Evolutionary conservation across 2,888 invertebrate genomes (phyloP).

Genomic region (Dicyrtoma fusca): DNA sequence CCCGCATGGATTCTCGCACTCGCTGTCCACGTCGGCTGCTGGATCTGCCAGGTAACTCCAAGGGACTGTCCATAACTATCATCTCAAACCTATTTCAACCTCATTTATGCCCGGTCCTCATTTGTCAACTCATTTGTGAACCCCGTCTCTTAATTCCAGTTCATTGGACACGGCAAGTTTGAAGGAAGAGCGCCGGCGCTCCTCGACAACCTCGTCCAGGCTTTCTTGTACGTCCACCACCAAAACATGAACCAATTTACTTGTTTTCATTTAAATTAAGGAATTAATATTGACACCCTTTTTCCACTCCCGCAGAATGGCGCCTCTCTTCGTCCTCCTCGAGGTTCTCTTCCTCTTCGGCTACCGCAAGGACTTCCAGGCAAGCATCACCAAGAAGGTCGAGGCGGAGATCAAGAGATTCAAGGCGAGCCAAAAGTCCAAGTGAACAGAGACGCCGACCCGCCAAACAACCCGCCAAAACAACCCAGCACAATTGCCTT

Average conservation of each 20-base stretch:
- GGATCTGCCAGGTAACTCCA: constrained; percentile 53
- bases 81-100: too few species aligned
- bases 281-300: too few species aligned
- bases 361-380: constrained; percentile 54
- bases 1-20: constrained; percentile 49
- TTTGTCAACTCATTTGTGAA: too few species aligned
- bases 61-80: too few species aligned
- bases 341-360: constrained; percentile 55
- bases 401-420: constrained; percentile 47
- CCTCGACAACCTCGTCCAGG: constrained; percentile 55
- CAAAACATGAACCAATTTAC: too few species aligned
- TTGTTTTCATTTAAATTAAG: too few species aligned
- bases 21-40: constrained; percentile 46
- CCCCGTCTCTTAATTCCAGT: constrained; percentile 38
- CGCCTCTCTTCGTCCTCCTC: constrained; percentile 55
- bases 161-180: constrained; percentile 56
- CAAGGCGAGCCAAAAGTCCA: constrained; percentile 28
- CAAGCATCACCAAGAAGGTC: constrained; percentile 46
- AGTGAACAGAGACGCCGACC: too few species aligned
- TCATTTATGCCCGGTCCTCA: too few species aligned
- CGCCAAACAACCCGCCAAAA: too few species aligned
- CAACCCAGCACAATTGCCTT: too few species aligned
- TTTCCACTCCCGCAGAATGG: constrained; percentile 45
- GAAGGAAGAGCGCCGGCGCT: constrained; percentile 56
- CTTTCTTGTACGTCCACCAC: constrained; percentile 50